Base-by-base conservation (phyloP, 2,888 invertebrate species). In the Chaetoderma sp. region DNA sequence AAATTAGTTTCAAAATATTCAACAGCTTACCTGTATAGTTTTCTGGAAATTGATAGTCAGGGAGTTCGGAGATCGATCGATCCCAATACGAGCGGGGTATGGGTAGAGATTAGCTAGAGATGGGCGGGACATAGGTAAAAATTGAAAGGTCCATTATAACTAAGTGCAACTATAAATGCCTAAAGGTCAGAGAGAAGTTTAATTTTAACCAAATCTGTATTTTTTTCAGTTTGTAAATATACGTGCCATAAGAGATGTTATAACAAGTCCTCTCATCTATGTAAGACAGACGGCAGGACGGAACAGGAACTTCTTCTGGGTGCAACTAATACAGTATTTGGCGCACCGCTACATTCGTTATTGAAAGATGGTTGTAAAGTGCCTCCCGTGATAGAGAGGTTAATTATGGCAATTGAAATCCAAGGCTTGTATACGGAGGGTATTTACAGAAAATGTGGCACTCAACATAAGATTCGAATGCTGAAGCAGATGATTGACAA, bases 181-280 rank as follows among this genome's bases (percentile, higher is more conserved):
- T n/a, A n/a, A n/a, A n/a, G n/a, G n/a, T n/a, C n/a, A n/a, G n/a
- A n/a, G n/a, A n/a, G n/a, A n/a, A n/a, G n/a, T n/a, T n/a, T n/a
- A n/a, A n/a, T n/a, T n/a, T n/a, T n/a, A n/a, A n/a, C n/a, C n/a
- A n/a, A n/a, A 30, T 28, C 32, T 2, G 28, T 30, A 16, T 28
- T 21, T 52, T 76, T 84, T 80, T 65, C 87, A 89, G 91, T 90
- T 77, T 98, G 97, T 88, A 94, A 93, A 86, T 89, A 96, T 75
- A 95, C 95, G 1, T 94, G 95, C 82, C 97, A 98, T 88, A 96
- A 95, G 87, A 96, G 95, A 87, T 97, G 97, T 86, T 94, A 94
- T 83, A 90, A 89, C 73, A 93, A 92, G 88, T 92, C 93, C 13
- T 78, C 73, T 21, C 77, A 78, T 47, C 10, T 18, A 36, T 36